A percentile compares a stretch with the other conserved stretches of the same genome.
Evolutionary conservation across 1,140 invertebrate species (phyloP).

Genomic region (Zaprionus ornatus): DNA sequence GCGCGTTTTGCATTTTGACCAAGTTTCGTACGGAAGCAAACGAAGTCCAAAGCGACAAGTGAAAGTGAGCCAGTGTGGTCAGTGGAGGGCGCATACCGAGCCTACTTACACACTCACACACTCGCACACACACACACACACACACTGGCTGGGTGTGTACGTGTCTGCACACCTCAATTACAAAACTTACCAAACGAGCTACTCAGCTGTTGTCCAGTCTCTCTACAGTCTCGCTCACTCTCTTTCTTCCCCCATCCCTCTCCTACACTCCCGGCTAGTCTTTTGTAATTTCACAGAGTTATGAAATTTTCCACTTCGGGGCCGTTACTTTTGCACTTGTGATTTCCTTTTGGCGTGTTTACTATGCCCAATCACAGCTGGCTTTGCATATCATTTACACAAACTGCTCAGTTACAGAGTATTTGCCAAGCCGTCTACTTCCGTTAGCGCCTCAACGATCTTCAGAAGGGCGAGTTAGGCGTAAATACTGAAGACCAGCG

Average conservation of each 20-base stretch:
- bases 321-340: conserved; percentile 52
- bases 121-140: not conserved
- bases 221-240: conserved; percentile 3
- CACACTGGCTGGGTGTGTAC: not conserved
- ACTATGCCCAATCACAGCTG: conserved; percentile 25
- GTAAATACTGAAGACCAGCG: not conserved
- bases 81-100: conserved; percentile 60
- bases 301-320: conserved; percentile 60
- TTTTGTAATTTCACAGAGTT: conserved; percentile 60
- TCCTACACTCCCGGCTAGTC: conserved; percentile 1
- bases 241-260: not conserved
- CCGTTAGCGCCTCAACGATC: conserved; percentile 18
- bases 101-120: conserved; percentile 18
- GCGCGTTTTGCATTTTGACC: conserved; percentile 79
- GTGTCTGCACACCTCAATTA: not conserved
- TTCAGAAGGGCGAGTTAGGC: conserved; percentile 24
- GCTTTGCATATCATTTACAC: conserved; percentile 74
- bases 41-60: conserved; percentile 61
- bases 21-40: conserved; percentile 74
- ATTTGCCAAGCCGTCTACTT: conserved; percentile 8
- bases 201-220: conserved; percentile 36
- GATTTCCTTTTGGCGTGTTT: conserved; percentile 56
- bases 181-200: conserved; percentile 50
- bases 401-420: conserved; percentile 27
- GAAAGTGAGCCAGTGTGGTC: conserved; percentile 67